A percentile compares a stretch with the other conserved stretches of the same genome.
phyloP scores from a whole-genome alignment of 2,797 vertebrate genomes.

The Acanthopagrus latus region DNA sequence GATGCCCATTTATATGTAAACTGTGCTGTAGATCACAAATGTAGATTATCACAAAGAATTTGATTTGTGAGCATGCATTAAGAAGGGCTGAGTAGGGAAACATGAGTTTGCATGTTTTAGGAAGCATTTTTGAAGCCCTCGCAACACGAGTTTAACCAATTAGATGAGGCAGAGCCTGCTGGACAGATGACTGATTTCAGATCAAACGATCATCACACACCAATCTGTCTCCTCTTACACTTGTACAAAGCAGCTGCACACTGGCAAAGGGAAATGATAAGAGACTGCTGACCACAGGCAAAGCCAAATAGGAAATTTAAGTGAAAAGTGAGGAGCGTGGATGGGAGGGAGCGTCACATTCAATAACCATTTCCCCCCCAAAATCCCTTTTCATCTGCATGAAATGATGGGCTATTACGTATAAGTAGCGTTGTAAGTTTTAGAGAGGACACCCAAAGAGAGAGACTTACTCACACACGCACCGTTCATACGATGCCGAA shows the following conservation, averaged over 20 bases:
- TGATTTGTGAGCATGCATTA: neutral
- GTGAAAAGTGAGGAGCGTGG: conserved; percentile 52
- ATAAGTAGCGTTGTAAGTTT: conserved; percentile 2
- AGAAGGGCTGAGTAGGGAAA: neutral
- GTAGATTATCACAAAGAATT: neutral
- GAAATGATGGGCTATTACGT: conserved; percentile 53
- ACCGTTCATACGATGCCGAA: conserved; percentile 5
- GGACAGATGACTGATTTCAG: conserved; percentile 46
- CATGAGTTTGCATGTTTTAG: conserved; percentile 9
- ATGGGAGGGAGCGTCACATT: conserved; percentile 59
- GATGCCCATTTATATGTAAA: no score
- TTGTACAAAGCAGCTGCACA: conserved; percentile 39
- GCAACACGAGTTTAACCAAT: conserved; percentile 10
- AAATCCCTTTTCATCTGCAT: conserved; percentile 62
- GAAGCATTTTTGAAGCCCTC: conserved; percentile 9
- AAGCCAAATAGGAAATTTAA: conserved; percentile 56
- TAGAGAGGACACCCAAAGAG: conserved; percentile 6
- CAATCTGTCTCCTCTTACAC: conserved; percentile 37
- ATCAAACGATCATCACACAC: conserved; percentile 48
- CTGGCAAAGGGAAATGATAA: conserved; percentile 50
- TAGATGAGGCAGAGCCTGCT: conserved; percentile 31
- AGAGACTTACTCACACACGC: neutral
- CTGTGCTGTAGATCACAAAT: neutral
- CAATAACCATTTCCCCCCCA: conserved; percentile 55
- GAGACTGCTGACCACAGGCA: conserved; percentile 52